phyloP scores from a whole-genome alignment of 2,797 vertebrate genomes.

The Nyctibius grandis region DNA sequence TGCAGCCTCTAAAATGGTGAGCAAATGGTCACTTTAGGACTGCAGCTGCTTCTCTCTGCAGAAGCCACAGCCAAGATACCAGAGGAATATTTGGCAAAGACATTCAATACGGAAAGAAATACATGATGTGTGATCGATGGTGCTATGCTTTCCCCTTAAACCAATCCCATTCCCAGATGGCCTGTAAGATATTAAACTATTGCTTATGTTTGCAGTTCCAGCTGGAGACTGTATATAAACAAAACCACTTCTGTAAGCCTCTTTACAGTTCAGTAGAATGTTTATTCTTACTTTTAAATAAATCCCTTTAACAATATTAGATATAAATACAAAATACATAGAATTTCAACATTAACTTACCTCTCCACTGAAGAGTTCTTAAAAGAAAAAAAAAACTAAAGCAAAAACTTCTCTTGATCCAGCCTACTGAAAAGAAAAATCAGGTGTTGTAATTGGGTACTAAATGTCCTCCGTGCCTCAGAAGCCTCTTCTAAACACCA shows the following conservation, averaged over 20 bases:
- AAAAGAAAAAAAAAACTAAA: neutral
- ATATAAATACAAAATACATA: neutral
- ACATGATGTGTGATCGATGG: neutral
- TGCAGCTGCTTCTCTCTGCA: conserved; percentile 13
- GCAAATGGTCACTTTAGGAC: conserved; percentile 21
- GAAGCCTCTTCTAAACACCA: neutral
- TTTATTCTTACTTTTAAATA: conserved; percentile 9
- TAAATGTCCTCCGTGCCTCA: neutral
- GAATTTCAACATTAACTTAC: neutral
- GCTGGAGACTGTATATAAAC: conserved; percentile 8
- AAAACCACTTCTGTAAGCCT: conserved; percentile 1
- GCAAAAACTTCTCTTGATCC: neutral
- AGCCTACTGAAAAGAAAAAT: neutral
- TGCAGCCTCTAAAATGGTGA: neutral
- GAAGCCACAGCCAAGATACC: neutral
- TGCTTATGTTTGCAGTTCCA: conserved; percentile 35
- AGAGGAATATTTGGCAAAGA: conserved; percentile 11
- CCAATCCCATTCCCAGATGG: conserved; percentile 41
- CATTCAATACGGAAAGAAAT: neutral
- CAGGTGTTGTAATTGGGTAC: neutral
- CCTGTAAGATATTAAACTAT: conserved; percentile 24
- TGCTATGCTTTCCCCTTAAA: neutral
- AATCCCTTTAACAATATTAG: neutral
- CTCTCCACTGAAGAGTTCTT: neutral
- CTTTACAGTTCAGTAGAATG: neutral